Base-by-base conservation (phyloP, 2,113 vertebrate species). In the Ctenodactylus gundi region DNA sequence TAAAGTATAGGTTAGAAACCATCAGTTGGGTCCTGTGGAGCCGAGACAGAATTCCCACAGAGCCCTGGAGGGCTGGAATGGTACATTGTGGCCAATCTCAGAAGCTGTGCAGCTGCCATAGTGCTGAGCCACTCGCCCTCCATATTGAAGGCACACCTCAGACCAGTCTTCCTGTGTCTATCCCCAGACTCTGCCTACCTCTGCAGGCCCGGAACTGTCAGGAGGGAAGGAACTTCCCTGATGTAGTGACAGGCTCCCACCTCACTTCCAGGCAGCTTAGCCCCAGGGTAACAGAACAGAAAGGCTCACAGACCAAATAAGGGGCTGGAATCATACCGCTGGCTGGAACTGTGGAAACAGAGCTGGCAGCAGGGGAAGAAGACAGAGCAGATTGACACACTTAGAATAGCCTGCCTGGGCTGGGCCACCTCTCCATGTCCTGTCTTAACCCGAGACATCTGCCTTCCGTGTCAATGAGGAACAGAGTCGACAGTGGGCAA, bases 31-130 rank as follows among this genome's bases (percentile, higher is more conserved):
- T 87, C 34, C 75, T 15, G 82, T 8, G 75, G 65, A 81, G 65
- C 27, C 57, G 58, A 34, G 34, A 12, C 34, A 39, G 44, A 25
- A 36, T 15, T 29, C 41, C 25, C 1, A 31, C 31, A 57, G 34
- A 58, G 51, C 68, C 12, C 23, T 64, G 15, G 44, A n/a, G 41
- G 21, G 23, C 4, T 14, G 51, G 51, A 23, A n/a, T 18, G 60
- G 67, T 3, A 6, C 49, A 4, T 1, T 21, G 14, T 3, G 31
- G 46, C 55, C 29, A 46, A 15, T 29, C 77, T n/a, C n/a, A n/a
- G n/a, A n/a, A n/a, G n/a, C n/a, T 88, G n/a, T 1, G 1, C 46
- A 14, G 15, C 44, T 0, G 0, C 0, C 41, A 36, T 21, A n/a
- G 34, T 10, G 7, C 17, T 23, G 7, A 6, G 49, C 55, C 73